Evolutionary conservation across 2,888 invertebrate genomes (phyloP), one percentile per base, ranked within the genome.

Genomic region (Parnassius mnemosyne): DNA sequence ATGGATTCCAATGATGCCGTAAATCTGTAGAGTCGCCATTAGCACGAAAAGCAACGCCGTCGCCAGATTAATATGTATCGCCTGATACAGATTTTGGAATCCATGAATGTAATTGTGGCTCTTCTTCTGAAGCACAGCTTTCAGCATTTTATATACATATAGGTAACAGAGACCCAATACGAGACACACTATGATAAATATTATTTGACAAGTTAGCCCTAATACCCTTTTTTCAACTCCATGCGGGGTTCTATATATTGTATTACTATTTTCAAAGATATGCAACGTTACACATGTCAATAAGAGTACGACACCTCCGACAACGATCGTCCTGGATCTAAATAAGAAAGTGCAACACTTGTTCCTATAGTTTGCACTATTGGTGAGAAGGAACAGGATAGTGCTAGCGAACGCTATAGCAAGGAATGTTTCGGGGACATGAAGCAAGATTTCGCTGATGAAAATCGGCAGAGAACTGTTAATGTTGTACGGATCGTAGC

Each of bases 401-500:
- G 98, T 93, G 59, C 97, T 94, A 53, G 97, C 95, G 82, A 98
- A 98, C 0, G 97, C 95, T n/a, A 97, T 95, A 20, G 97, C 96
- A 46, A 98, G 85, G 74, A 97, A 94, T 66, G 97, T 97, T 66
- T 97, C 95, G 0, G 97, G 97, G 62, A 97, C 93, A 78, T 97
- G 96, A 67, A 97, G 94, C 49, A 98, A 86, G 57, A 97, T 94
- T 77, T 96, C 95, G 59, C 97, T 96, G 44, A 97, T 89, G 65
- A 95, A 95, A 54, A 93, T 87, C 64, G 96, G 96, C 78, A 97
- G 93, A 0, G 95, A 96, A 65, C 93, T 94, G 66, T 95, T 94
- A n/a, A 96, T 94, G 78, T 98, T 98, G 80, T 98, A 98, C 0
- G 97, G 97, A 85, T 98, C 98, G 79, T 97, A 96, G 72, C 97